These are phyloP conservation scores for Mythimna impura DNA, from an alignment of 2,888 invertebrate genomes.

Conservation along the genomic window DNA sequence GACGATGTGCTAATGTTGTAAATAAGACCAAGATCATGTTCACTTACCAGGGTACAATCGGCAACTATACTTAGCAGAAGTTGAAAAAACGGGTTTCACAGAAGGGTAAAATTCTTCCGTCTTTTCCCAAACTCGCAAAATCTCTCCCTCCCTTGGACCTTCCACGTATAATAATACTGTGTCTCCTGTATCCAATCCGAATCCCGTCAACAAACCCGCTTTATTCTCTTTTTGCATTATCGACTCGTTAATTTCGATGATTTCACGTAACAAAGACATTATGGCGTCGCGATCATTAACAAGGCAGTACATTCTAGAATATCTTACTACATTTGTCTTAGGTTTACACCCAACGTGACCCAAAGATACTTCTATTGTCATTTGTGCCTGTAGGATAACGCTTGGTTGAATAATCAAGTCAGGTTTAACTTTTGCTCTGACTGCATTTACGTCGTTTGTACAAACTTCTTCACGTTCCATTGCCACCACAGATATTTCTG, in stretches of 20 bases:
- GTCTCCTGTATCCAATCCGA: slow-evolving; percentile 80
- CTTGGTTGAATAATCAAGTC: slow-evolving; percentile 72
- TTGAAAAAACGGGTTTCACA: slow-evolving; percentile 78
- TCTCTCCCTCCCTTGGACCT: slow-evolving; percentile 79
- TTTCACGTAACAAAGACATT: slow-evolving; percentile 68
- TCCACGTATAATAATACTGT: slow-evolving; percentile 79
- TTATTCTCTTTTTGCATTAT: slow-evolving; percentile 52
- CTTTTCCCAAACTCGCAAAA: slow-evolving; percentile 80
- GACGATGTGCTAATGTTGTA: not conserved
- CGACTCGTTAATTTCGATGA: slow-evolving; percentile 76
- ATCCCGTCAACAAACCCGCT: slow-evolving; percentile 78
- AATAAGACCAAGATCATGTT: not conserved
- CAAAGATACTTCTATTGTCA: slow-evolving; percentile 81
- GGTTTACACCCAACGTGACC: slow-evolving; percentile 83
- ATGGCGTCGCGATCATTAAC: slow-evolving; percentile 68
- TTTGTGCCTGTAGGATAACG: slow-evolving; percentile 79
- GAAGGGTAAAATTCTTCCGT: slow-evolving; percentile 76
- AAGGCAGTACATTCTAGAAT: slow-evolving; percentile 79
- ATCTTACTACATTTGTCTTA: slow-evolving; percentile 64
- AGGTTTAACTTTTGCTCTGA: slow-evolving; percentile 69
- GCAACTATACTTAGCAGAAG: slow-evolving; percentile 73
- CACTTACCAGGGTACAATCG: slow-evolving; percentile 81
- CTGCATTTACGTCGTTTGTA: slow-evolving; percentile 83
- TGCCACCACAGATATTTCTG: slow-evolving; percentile 58
- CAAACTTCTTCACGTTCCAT: slow-evolving; percentile 75